phyloP scores from a whole-genome alignment of 2,888 invertebrate species.

The Hirtodrosophila histrioides region DNA sequence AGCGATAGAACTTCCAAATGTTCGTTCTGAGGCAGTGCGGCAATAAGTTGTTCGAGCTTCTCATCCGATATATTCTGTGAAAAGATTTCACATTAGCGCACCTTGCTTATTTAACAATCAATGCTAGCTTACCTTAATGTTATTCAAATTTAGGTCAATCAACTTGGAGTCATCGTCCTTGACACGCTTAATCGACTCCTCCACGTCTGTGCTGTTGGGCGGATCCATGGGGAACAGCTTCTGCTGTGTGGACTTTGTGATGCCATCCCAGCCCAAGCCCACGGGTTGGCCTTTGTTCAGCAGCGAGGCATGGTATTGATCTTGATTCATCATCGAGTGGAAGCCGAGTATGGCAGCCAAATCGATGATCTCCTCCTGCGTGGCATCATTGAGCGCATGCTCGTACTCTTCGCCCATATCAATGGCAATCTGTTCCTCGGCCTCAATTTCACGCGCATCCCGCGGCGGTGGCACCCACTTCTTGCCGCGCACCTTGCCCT shows the following conservation, averaged over 20 bases:
- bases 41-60: slow-evolving; percentile 95
- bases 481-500: slow-evolving; percentile 95
- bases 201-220: slow-evolving; percentile 98
- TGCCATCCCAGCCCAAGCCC: slow-evolving; percentile 96
- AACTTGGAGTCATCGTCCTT: slow-evolving; percentile 94
- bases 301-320: slow-evolving; percentile 98
- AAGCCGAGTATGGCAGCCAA: slow-evolving; percentile 99
- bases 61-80: slow-evolving; percentile 97
- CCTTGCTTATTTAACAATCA: too few species aligned
- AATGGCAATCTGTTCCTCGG: slow-evolving; percentile 95
- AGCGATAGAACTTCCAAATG: slow-evolving; percentile 95
- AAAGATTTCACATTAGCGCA: too few species aligned
- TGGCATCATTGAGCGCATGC: slow-evolving; percentile 92
- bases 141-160: slow-evolving; percentile 98
- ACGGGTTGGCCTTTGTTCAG: slow-evolving; percentile 95
- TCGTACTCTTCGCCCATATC: slow-evolving; percentile 98
- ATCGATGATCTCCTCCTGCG: slow-evolving; percentile 99
- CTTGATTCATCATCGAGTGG: slow-evolving; percentile 99
- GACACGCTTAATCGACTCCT: slow-evolving; percentile 95
- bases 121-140: slow-evolving; percentile 92
- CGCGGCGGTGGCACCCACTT: slow-evolving; percentile 94
- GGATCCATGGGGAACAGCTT: slow-evolving; percentile 97
- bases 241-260: slow-evolving; percentile 96
- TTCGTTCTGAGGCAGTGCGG: slow-evolving; percentile 94
- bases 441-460: slow-evolving; percentile 89